Evolutionary conservation across 2,888 invertebrate species (phyloP).

Genomic region (Buathra laborator): DNA sequence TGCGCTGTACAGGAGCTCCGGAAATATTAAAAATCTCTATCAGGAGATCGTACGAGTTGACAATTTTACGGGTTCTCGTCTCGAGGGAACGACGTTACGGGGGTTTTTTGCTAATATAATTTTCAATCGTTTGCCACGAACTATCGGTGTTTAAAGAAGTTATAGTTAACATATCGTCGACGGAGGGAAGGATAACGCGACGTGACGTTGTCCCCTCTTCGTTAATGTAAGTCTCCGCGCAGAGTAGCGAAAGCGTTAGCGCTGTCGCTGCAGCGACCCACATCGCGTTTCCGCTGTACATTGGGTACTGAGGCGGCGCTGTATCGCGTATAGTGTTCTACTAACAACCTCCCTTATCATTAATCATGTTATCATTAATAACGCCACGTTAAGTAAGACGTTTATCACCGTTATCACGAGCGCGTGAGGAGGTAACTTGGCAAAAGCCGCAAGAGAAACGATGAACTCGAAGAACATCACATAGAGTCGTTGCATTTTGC

Average conservation of each 20-base stretch:
- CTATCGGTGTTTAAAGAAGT: background rate
- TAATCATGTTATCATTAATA: conserved; percentile 60
- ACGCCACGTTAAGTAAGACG: conserved; percentile 57
- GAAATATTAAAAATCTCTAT: too few species aligned
- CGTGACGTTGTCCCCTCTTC: background rate
- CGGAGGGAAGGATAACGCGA: background rate
- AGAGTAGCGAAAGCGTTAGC: background rate
- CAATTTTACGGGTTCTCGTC: too few species aligned
- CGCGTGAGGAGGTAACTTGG: background rate
- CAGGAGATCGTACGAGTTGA: too few species aligned
- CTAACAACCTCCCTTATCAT: conserved; percentile 16
- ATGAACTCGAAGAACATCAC: background rate
- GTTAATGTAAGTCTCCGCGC: background rate
- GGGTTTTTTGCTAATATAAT: too few species aligned
- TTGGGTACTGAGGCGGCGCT: background rate
- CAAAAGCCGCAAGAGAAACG: conserved; percentile 15
- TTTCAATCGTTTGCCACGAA: too few species aligned
- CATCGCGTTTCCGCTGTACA: conserved; percentile 30
- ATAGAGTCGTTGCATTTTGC: too few species aligned
- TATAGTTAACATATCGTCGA: background rate
- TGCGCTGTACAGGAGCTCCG: too few species aligned
- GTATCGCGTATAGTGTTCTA: background rate
- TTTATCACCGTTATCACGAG: conserved; percentile 57
- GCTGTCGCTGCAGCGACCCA: conserved; percentile 17
- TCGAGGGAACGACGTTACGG: too few species aligned